phyloP scores from a whole-genome alignment of 2,888 invertebrate genomes.

The Abrostola triplasia region DNA sequence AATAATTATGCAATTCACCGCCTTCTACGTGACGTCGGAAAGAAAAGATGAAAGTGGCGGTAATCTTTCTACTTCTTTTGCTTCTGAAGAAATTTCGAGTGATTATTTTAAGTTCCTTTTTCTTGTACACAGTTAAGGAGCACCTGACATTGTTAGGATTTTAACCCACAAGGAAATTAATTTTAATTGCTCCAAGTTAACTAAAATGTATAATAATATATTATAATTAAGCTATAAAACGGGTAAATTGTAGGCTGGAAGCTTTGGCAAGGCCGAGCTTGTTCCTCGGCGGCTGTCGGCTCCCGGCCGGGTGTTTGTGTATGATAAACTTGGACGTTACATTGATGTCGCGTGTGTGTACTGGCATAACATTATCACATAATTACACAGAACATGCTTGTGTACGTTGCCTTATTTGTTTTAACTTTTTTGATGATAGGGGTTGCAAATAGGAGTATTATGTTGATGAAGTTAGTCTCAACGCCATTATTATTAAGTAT shows the following conservation, averaged over 20 bases:
- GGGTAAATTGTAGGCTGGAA: neutral
- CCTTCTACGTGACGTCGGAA: no score
- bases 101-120: no score
- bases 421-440: constrained; percentile 2
- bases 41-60: no score
- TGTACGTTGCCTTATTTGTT: constrained; percentile 10
- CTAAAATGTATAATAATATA: constrained; percentile 10
- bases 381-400: constrained; percentile 28
- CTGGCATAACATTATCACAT: constrained; percentile 50
- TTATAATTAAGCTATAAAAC: constrained; percentile 35
- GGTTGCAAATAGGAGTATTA: constrained; percentile 1
- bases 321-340: constrained; percentile 45
- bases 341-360: constrained; percentile 22
- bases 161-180: neutral
- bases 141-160: no score
- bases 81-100: no score
- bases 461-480: neutral
- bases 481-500: no score
- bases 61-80: no score
- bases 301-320: constrained; percentile 43
- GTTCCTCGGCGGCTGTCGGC: neutral
- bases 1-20: no score
- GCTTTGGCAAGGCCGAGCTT: neutral
- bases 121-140: no score
- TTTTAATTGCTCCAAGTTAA: constrained; percentile 1